A percentile compares a stretch with the other conserved stretches of the same genome.
phyloP scores from a whole-genome alignment of 1,140 invertebrate genomes.

The Cotesia typhae region DNA sequence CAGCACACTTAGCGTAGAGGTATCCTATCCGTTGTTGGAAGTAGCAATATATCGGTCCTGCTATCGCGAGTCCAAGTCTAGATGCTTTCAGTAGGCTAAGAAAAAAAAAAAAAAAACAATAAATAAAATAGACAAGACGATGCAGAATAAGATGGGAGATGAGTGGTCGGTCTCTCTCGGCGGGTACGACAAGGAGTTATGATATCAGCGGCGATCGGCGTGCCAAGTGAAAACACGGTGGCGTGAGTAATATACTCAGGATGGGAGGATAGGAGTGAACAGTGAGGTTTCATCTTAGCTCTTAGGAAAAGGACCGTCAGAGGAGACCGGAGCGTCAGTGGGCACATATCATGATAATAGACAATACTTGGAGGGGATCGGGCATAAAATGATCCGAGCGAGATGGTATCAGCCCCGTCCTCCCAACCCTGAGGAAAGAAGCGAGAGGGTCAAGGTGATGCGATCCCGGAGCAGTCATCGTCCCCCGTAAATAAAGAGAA shows the following conservation, averaged over 20 bases:
- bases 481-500: slow-evolving; percentile 59
- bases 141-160: slow-evolving; percentile 35
- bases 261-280: slow-evolving; percentile 34
- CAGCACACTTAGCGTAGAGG: slow-evolving; percentile 15
- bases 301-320: slow-evolving; percentile 5
- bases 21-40: slow-evolving; percentile 20
- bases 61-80: slow-evolving; percentile 52
- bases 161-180: slow-evolving; percentile 55
- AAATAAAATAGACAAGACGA: slow-evolving; percentile 24
- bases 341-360: slow-evolving; percentile 19
- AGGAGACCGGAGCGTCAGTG: background rate
- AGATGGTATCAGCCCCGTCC: slow-evolving; percentile 33
- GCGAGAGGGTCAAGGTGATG: slow-evolving; percentile 56
- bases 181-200: slow-evolving; percentile 65
- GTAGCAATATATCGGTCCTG: slow-evolving; percentile 52
- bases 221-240: slow-evolving; percentile 65
- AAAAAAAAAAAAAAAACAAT: slow-evolving; percentile 3
- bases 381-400: slow-evolving; percentile 34
- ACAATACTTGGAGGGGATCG: slow-evolving; percentile 33
- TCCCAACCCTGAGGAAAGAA: slow-evolving; percentile 38
- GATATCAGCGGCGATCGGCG: slow-evolving; percentile 64
- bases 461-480: slow-evolving; percentile 54
- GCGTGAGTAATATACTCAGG: slow-evolving; percentile 66
- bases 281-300: slow-evolving; percentile 28
- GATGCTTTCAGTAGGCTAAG: background rate